Conservation (phyloP, 1,140 invertebrate genomes). For the Drosophila lacertosa region DNA sequence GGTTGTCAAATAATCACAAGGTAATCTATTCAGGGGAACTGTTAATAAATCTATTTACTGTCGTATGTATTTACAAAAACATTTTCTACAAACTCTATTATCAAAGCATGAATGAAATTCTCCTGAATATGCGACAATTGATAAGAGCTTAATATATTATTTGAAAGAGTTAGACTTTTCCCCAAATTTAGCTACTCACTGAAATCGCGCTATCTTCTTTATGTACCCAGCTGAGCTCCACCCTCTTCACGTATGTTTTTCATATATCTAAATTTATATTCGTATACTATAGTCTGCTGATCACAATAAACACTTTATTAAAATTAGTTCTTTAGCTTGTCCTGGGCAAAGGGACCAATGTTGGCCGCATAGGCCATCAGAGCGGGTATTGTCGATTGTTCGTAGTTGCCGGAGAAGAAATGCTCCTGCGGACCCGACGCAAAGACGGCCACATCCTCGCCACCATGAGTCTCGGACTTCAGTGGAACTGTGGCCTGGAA, state of each 20-base stretch:
- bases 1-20: too few relatives aligned
- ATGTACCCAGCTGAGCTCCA: background rate
- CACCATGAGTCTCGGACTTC: conserved; percentile 87
- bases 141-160: too few relatives aligned
- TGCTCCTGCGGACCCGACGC: conserved; percentile 87
- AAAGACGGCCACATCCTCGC: conserved; percentile 89
- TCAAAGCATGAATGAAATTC: too few relatives aligned
- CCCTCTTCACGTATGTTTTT: background rate
- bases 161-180: too few relatives aligned
- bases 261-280: background rate
- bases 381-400: conserved; percentile 87
- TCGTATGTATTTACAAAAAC: too few relatives aligned
- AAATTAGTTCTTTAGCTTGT: conserved; percentile 44
- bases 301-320: conserved; percentile 24
- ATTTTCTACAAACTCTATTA: too few relatives aligned
- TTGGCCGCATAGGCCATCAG: conserved; percentile 87
- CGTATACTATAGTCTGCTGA: conserved; percentile 12
- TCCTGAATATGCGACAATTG: too few relatives aligned
- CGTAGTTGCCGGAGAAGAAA: conserved; percentile 87
- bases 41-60: too few relatives aligned
- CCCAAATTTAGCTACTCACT: too few relatives aligned
- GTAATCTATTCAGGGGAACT: too few relatives aligned
- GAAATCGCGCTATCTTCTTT: background rate
- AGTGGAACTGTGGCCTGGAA: conserved; percentile 85
- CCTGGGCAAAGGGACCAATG: conserved; percentile 78